These are phyloP conservation scores for Drosophila triauraria DNA, from an alignment of 1,140 invertebrate species.

Conservation along the genomic window DNA sequence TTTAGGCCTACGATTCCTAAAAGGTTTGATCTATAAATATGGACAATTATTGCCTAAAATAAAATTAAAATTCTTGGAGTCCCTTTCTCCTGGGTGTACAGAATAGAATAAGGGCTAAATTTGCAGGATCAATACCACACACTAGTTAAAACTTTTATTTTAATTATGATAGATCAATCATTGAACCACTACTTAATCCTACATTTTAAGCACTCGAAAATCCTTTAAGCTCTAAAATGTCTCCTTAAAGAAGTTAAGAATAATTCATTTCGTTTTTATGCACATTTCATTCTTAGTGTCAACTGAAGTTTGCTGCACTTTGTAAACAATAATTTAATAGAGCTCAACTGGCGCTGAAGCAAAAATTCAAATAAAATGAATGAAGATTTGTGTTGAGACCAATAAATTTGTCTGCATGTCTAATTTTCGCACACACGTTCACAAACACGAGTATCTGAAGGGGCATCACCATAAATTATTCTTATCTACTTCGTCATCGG, in stretches of 20 bases:
- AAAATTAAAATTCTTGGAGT: no score
- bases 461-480: slow-evolving; percentile 78
- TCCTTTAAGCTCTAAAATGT: background rate
- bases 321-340: slow-evolving; percentile 73
- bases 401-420: slow-evolving; percentile 82
- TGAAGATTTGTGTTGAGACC: slow-evolving; percentile 76
- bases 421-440: slow-evolving; percentile 63
- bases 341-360: slow-evolving; percentile 39
- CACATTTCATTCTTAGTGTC: slow-evolving; percentile 49
- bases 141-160: no score
- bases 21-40: no score
- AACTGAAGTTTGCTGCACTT: slow-evolving; percentile 37
- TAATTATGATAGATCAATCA: no score
- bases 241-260: background rate
- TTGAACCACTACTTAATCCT: background rate
- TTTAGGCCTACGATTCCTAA: no score
- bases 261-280: slow-evolving; percentile 19
- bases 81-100: no score
- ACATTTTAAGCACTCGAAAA: background rate
- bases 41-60: no score
- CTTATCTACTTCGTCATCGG: slow-evolving; percentile 79
- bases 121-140: no score
- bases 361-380: slow-evolving; percentile 57
- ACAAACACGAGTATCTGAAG: slow-evolving; percentile 55
- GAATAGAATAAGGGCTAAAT: no score